Evolutionary conservation across 2,113 vertebrate species (phyloP), one percentile per base, ranked within the genome.

Genomic region (Morone chrysops): DNA sequence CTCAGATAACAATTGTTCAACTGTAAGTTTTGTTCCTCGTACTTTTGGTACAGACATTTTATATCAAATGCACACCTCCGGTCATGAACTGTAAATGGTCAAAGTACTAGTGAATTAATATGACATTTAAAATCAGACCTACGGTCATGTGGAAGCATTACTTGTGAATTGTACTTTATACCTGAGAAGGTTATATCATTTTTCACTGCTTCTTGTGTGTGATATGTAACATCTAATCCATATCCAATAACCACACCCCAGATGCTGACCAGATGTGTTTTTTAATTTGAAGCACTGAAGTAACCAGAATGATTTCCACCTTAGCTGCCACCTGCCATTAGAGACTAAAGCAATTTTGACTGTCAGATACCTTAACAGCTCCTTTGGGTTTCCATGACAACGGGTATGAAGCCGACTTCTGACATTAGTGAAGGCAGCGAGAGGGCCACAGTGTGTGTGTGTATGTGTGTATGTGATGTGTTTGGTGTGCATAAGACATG

Each of bases 371-470:
- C 74, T 73, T 80, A 83, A 84, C 90, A 75, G 78, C 68, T 77
- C 78, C 72, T 81, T 81, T 74, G 59, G 84, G 94, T 94, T 93
- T 86, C 94, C 87, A 94, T 94, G 88, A 86, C 84, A 53, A 92
- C 91, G 53, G 75, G 71, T 81, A 92, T 82, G 79, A 92, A 90
- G 81, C 68, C n/a, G 45, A 84, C 75, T 74, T 78, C 80, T 82
- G 86, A 82, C 70, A 83, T 86, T 82, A 87, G 57, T 56, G 51
- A 86, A 82, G 66, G 70, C 61, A 77, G 75, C 10, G 62, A 73
- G 65, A 69, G 70, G 40, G 69, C 63, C 16, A 63, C 62, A 69
- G 47, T 69, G 16, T 74, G 22, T 61, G 57, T 63, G 38, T 69
- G 59, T 73, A 70, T 43, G 25, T 54, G 69, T 75, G 54, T 51